These are phyloP conservation scores for Lepus townsendii DNA, from an alignment of 2,797 vertebrate genomes.

Conservation along the genomic window DNA sequence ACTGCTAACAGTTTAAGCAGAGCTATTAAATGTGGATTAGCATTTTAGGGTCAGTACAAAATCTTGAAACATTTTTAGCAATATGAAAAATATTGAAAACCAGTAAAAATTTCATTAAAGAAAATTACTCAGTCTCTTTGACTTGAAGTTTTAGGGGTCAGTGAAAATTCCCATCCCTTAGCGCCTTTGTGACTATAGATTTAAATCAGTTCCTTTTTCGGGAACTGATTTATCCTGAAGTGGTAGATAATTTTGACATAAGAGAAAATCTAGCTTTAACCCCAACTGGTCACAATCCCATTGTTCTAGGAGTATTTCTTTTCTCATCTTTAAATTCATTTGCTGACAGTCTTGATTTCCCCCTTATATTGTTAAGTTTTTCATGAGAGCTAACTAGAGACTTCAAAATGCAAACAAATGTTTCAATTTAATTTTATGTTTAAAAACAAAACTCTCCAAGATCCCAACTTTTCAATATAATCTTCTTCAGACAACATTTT, in stretches of 20 bases:
- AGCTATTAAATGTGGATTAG: background rate
- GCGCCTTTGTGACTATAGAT: background rate
- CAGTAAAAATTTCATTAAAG: background rate
- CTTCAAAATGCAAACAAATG: background rate
- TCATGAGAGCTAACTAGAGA: background rate
- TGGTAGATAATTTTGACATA: background rate
- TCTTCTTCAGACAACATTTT: background rate
- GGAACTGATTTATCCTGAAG: background rate
- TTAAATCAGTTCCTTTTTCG: background rate
- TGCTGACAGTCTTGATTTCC: background rate
- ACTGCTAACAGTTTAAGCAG: background rate
- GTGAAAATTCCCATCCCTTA: background rate
- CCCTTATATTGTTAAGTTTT: background rate
- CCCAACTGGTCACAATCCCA: background rate
- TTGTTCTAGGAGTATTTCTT: slow-evolving; percentile 49
- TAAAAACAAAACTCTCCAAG: background rate
- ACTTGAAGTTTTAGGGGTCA: background rate
- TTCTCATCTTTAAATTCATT: background rate
- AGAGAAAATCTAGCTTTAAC: slow-evolving; percentile 6
- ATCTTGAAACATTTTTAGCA: background rate
- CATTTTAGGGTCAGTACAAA: background rate
- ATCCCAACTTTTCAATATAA: background rate
- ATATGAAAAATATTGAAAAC: background rate
- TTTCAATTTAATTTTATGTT: slow-evolving; percentile 61
- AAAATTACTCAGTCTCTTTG: background rate